Evolutionary conservation across 2,797 vertebrate genomes (phyloP), one percentile per base, ranked within the genome.

Genomic region (Helicolenus hilgendorfi): DNA sequence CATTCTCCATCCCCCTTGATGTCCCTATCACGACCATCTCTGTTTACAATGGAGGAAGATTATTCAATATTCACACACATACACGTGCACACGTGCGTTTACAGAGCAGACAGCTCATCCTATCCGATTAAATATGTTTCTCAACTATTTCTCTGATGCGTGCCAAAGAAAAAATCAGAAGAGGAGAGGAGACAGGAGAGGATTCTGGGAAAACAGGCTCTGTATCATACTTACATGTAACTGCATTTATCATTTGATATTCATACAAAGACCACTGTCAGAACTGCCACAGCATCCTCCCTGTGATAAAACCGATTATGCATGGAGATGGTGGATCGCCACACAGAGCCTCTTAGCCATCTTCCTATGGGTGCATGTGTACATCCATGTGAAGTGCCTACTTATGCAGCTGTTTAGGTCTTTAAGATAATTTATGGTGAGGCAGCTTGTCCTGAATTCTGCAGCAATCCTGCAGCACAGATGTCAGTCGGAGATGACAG

Each of bases 161-260:
- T 62, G 77, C 72, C 73, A 76, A 79, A 71, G 31, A 33, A 83
- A 83, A 77, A 77, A 67, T 77, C 35, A 59, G 7, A 11, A 68
- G 35, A 59, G 49, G 36, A 58, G 29, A 72, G 27, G 14, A 75
- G n/a, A 53, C 11, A 59, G 29, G 26, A 69, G 27, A 41, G 6
- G 11, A 79, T 56, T 65, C 72, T 53, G 53, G 59, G 18, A 65
- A 68, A 58, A 65, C 7, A 35, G 7, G n/a, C 33, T 75, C 6
- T 58, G 7, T 14, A 53, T 74, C 72, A 63, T 65, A 78, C 22
- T 63, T 90, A 22, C 72, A 80, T n/a, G 84, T 79, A 35, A 77
- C 79, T 79, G 79, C 87, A 89, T 92, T 89, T 79, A 82, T 93
- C 81, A 91, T 67, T 33, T 88, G 83, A 89, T 81, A 83, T 88